Percentiles rank a stretch among this genome's conserved stretches.
phyloP scores from a whole-genome alignment of 2,797 vertebrate species.

The Coccyzus lansbergi region DNA sequence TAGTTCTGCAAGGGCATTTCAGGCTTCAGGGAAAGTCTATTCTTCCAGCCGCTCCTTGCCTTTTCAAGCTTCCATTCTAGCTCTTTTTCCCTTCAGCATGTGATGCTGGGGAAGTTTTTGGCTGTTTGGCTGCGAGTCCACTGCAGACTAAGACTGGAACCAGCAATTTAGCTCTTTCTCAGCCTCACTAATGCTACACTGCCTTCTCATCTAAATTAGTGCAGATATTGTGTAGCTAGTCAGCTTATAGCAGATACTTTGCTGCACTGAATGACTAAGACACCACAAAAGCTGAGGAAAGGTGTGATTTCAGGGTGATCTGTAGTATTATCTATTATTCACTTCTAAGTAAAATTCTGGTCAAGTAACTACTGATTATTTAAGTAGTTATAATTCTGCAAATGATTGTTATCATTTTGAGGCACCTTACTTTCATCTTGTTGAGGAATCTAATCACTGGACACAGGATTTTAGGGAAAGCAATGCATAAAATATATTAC shows the following conservation, averaged over 20 bases:
- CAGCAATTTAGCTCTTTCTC: no score
- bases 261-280: fast-evolving
- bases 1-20: no score
- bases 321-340: background rate
- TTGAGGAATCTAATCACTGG: background rate
- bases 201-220: background rate
- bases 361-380: background rate
- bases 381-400: background rate
- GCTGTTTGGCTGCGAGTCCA: no score
- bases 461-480: background rate
- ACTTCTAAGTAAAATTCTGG: background rate
- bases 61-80: no score
- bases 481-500: background rate
- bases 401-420: background rate
- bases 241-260: background rate
- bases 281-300: background rate
- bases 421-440: background rate
- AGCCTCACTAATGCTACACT: no score
- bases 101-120: no score
- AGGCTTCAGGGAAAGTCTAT: no score
- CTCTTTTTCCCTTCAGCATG: no score
- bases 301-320: background rate
- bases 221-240: background rate
- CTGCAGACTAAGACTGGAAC: no score
- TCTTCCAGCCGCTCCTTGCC: no score